phyloP scores from a whole-genome alignment of 53 echinoderm and acorn worm species.

The Hippasteria phrygiana region DNA sequence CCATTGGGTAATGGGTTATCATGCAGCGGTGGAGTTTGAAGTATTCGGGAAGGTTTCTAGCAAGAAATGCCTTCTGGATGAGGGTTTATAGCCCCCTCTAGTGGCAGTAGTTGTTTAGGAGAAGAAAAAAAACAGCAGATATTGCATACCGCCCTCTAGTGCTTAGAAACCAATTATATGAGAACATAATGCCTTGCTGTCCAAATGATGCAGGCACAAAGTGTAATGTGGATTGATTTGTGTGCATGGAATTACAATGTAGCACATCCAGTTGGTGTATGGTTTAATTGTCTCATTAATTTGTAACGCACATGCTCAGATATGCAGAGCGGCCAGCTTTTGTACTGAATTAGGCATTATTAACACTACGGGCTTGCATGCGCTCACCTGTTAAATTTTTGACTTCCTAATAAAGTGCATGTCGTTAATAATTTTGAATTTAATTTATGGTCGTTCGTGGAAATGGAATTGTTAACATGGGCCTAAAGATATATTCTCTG shows the following conservation, averaged over 20 bases:
- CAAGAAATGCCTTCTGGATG: no score
- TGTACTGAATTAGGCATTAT: not conserved
- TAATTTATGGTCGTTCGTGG: not conserved
- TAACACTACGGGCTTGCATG: constrained; percentile 28
- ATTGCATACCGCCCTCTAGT: constrained; percentile 28
- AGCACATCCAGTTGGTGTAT: not conserved
- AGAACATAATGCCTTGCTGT: not conserved
- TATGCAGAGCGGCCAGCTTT: not conserved
- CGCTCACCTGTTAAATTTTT: not conserved
- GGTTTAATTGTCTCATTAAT: not conserved
- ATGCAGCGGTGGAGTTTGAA: no score
- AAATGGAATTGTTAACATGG: not conserved
- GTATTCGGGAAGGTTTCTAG: no score
- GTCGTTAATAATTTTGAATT: not conserved
- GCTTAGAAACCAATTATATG: not conserved
- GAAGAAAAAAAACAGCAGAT: not conserved
- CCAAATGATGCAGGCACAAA: not conserved
- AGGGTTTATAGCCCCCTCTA: no score
- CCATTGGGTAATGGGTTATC: no score
- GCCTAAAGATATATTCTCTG: not conserved
- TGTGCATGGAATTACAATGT: not conserved
- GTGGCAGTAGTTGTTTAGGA: no score
- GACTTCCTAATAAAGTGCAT: constrained; percentile 15
- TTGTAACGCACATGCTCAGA: not conserved
- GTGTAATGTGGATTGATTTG: no score